phyloP scores from a whole-genome alignment of 2,113 vertebrate species.

The Grammomys dolichurus region DNA sequence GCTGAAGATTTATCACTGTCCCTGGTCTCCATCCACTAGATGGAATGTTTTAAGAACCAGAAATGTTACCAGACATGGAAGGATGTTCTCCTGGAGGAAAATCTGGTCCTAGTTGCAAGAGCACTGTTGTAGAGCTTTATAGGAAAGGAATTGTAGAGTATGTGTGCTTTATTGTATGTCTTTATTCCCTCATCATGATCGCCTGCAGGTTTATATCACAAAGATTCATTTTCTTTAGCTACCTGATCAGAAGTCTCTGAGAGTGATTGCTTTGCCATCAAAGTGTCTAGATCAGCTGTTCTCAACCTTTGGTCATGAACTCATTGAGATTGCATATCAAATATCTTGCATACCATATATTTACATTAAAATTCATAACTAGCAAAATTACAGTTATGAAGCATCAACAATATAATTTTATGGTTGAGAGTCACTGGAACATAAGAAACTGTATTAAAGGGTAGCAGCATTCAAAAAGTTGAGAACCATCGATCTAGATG shows the following conservation, averaged over 20 bases:
- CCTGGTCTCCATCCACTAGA: neutral
- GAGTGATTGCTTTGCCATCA: neutral
- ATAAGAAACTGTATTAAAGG: neutral
- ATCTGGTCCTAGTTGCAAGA: neutral
- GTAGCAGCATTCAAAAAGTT: neutral
- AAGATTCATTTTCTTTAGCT: neutral
- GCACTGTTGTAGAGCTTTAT: neutral
- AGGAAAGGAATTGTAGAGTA: neutral
- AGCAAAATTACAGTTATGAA: neutral
- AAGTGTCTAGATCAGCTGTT: neutral
- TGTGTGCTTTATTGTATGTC: neutral
- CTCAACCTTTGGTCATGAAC: neutral
- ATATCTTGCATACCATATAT: neutral
- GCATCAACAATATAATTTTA: neutral
- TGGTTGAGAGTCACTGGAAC: neutral
- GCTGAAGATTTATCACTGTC: neutral
- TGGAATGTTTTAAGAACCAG: neutral
- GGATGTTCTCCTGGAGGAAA: neutral
- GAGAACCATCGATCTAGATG: neutral
- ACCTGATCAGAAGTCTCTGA: neutral
- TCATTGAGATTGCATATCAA: neutral
- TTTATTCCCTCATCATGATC: neutral
- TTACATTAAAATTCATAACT: neutral
- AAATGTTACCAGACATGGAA: neutral
- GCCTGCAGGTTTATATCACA: neutral